These are phyloP conservation scores for Sphyrna mokarran DNA, from an alignment of 2,113 vertebrate genomes.

Conservation along the genomic window DNA sequence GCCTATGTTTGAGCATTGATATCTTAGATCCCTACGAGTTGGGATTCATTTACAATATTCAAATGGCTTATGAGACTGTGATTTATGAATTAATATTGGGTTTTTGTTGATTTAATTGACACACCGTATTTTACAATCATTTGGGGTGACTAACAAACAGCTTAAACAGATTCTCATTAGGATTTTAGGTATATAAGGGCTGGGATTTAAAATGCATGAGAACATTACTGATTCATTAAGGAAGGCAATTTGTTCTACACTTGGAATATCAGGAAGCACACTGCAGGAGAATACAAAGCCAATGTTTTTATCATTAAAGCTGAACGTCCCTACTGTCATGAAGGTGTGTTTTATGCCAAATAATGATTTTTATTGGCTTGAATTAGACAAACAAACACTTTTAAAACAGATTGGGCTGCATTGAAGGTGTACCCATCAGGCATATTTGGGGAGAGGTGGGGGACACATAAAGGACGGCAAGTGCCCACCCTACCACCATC, in stretches of 20 bases:
- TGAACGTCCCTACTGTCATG: no score
- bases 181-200: not conserved
- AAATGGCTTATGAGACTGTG: not conserved
- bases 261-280: not conserved
- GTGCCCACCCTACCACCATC: no score
- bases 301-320: not conserved
- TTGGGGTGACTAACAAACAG: not conserved
- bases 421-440: no score
- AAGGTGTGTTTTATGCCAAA: no score
- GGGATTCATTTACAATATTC: not conserved
- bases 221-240: not conserved
- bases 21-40: not conserved
- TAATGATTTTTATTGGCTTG: no score
- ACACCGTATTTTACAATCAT: not conserved
- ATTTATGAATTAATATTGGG: not conserved
- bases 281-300: not conserved
- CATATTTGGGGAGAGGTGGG: no score
- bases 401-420: no score
- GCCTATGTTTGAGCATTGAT: not conserved
- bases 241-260: not conserved
- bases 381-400: no score
- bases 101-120: not conserved
- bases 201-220: slow-evolving; percentile 3
- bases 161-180: not conserved
- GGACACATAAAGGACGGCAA: no score